Evolutionary conservation across 2,888 invertebrate species (phyloP).

Genomic region (Trichogramma dendrolimi): DNA sequence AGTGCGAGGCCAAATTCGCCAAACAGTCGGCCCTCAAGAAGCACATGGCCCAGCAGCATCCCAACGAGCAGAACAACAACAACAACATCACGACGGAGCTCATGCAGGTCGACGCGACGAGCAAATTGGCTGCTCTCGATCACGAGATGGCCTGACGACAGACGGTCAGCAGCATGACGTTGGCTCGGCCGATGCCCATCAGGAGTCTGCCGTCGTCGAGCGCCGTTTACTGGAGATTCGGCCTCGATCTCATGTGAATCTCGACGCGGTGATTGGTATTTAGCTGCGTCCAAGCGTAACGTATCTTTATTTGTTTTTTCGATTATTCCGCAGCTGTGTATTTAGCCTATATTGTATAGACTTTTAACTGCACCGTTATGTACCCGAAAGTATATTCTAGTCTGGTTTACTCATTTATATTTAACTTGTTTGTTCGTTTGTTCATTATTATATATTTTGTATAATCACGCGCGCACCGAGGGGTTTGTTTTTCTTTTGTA

Average conservation of each 20-base stretch:
- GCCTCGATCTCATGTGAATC: constrained; percentile 40
- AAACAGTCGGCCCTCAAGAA: constrained; percentile 45
- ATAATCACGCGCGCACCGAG: no score
- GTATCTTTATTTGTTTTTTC: background rate
- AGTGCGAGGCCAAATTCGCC: constrained; percentile 48
- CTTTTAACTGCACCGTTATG: no score
- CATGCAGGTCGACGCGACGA: constrained; percentile 14
- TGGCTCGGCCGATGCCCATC: constrained; percentile 44
- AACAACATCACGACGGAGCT: constrained; percentile 24
- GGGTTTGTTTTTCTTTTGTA: no score
- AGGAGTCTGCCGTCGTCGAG: background rate
- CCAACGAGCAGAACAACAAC: constrained; percentile 33
- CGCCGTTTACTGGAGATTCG: constrained; percentile 48
- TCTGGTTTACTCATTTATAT: background rate
- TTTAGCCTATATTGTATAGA: background rate
- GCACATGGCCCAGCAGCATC: constrained; percentile 44
- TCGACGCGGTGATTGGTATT: background rate
- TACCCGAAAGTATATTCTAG: background rate
- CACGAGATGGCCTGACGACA: constrained; percentile 48
- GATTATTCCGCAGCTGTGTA: background rate
- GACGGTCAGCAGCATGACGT: constrained; percentile 33
- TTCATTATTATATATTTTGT: no score
- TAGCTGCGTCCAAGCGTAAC: constrained; percentile 38
- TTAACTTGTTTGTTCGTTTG: no score
- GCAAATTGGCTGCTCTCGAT: constrained; percentile 29